Evolutionary conservation across 2,797 vertebrate species (phyloP), one percentile per base, ranked within the genome.

Genomic region (Microcaecilia unicolor): DNA sequence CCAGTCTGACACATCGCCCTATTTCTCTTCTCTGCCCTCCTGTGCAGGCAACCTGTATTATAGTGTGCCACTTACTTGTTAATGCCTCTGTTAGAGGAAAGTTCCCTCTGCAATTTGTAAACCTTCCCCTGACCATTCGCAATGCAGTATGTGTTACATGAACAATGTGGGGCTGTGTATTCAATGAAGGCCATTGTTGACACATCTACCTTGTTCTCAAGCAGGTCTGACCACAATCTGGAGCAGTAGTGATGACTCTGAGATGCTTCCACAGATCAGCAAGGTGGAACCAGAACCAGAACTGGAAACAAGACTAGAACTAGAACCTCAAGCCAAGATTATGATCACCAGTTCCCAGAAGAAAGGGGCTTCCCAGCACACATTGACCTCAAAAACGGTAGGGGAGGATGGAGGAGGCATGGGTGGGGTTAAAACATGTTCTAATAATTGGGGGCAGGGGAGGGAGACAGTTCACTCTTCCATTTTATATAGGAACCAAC

Each of bases 341-440:
- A 3, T 18, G 4, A 46, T 24, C 22, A 9, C 12, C 0, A 22
- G 31, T 9, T 44, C 43, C 4, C 24, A 0, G n/a, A 18, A 14
- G 6, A 10, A 37, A 9, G 39, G 8, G 0, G 10, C 6, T 1
- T 17, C 22, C 10, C 48, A 49, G 19, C 72, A 71, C 19, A 47
- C 49, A 22, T 75, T 73, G 31, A 18, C 41, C 15, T 71, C 67
- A 16, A 73, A 75, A 52, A 73, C 8, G 10, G 72, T 75, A 10
- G 10, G 3, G 8, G n/a, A n/a, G n/a, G n/a, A n/a, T n/a, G n/a
- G n/a, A n/a, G n/a, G n/a, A n/a, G n/a, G n/a, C n/a, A n/a, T n/a
- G n/a, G n/a, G n/a, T n/a, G n/a, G n/a, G n/a, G n/a, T n/a, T n/a
- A n/a, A n/a, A n/a, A n/a, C n/a, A n/a, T n/a, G n/a, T n/a, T n/a